Percentiles rank a stretch among this genome's conserved stretches.
These are phyloP conservation scores for Enteromius thamalakanensis DNA, from an alignment of 2,797 vertebrate genomes.

Conservation along the genomic window DNA sequence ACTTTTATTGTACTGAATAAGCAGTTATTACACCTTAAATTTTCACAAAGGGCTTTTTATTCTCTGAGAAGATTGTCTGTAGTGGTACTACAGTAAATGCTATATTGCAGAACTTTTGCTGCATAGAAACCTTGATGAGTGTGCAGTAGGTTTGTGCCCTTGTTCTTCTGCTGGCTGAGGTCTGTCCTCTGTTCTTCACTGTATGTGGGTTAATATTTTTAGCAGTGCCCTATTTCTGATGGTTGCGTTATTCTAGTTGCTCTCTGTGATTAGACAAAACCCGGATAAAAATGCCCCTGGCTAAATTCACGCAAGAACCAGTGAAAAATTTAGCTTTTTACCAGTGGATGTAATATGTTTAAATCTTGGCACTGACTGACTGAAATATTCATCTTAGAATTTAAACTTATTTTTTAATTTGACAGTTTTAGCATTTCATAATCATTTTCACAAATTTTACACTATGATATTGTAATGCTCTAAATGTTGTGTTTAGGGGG, in stretches of 20 bases:
- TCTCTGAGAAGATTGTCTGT: background rate
- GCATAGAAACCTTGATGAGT: background rate
- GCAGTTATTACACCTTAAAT: background rate
- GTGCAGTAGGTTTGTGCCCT: constrained; percentile 25
- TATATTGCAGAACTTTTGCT: background rate
- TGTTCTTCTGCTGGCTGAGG: constrained; percentile 41
- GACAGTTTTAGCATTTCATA: background rate
- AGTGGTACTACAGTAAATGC: background rate
- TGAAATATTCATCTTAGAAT: background rate
- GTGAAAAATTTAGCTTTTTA: background rate
- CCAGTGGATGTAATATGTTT: background rate
- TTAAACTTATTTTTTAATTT: background rate
- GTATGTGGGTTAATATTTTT: constrained; percentile 81
- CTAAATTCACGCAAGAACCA: constrained; percentile 42
- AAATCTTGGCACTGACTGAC: background rate
- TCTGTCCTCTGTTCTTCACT: constrained; percentile 40
- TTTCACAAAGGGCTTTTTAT: background rate
- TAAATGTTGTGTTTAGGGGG: too few species aligned
- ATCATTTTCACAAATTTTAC: background rate
- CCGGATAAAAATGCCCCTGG: constrained; percentile 13
- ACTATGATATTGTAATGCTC: background rate
- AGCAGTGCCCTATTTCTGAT: constrained; percentile 73
- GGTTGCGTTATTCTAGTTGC: constrained; percentile 59
- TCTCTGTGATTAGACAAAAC: constrained; percentile 49
- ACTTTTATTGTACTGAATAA: too few species aligned